Evolutionary conservation across 2,888 invertebrate genomes (phyloP).

Genomic region (Andrena dorsata): DNA sequence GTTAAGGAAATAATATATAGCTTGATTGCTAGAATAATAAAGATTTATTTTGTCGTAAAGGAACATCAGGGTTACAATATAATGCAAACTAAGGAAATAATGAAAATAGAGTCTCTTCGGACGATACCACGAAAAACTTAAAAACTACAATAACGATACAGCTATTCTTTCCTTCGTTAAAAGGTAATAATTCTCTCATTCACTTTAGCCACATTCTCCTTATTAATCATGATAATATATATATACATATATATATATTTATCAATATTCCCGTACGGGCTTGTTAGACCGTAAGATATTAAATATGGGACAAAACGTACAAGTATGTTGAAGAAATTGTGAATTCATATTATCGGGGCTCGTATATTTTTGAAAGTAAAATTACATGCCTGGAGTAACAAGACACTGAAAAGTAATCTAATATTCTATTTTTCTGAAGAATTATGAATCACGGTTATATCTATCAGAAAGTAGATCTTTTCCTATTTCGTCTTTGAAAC

Average conservation of each 20-base stretch:
- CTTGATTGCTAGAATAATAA: constrained; percentile 47
- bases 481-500: constrained; percentile 44
- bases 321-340: constrained; percentile 41
- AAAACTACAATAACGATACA: constrained; percentile 28
- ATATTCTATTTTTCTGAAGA: constrained; percentile 71
- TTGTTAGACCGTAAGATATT: constrained; percentile 64
- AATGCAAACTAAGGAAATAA: constrained; percentile 56
- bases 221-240: constrained; percentile 26
- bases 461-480: constrained; percentile 58
- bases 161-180: constrained; percentile 20
- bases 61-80: constrained; percentile 75
- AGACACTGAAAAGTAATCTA: constrained; percentile 59
- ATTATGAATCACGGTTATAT: constrained; percentile 68
- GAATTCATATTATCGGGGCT: constrained; percentile 38
- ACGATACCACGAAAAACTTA: constrained; percentile 22
- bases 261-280: constrained; percentile 46
- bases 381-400: constrained; percentile 73
- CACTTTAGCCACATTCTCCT: constrained; percentile 10
- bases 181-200: constrained; percentile 21
- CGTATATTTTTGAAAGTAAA: constrained; percentile 54
- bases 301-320: constrained; percentile 30
- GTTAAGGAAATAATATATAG: constrained; percentile 39
- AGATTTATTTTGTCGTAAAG: constrained; percentile 76
- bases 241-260: constrained; percentile 12
- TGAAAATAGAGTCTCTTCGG: constrained; percentile 36